A percentile compares a stretch with the other conserved stretches of the same genome.
Evolutionary conservation across 2,113 vertebrate species (phyloP).

Genomic region (Callithrix jacchus): DNA sequence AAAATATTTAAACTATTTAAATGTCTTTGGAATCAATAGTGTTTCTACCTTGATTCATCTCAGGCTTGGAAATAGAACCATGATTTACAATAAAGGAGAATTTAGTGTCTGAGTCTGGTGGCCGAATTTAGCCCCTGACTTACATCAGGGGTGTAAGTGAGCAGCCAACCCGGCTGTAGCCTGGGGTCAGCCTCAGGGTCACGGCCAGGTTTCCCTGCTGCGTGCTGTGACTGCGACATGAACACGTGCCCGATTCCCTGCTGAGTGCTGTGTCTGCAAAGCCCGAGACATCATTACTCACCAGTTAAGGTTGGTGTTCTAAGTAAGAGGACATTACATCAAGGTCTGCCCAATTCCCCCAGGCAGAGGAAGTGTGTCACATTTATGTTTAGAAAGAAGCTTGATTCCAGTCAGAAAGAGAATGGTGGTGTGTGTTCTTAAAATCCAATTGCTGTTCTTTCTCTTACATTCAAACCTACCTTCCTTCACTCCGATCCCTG

Average conservation of each 20-base stretch:
- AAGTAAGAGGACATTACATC: neutral
- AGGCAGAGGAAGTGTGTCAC: neutral
- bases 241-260: rapidly evolving
- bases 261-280: neutral
- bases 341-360: neutral
- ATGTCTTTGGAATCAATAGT: neutral
- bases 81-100: neutral
- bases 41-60: neutral
- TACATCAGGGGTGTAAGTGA: neutral
- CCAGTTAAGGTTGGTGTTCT: neutral
- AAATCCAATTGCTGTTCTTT: neutral
- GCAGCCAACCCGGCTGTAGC: neutral
- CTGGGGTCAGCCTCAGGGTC: neutral
- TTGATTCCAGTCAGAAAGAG: neutral
- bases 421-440: neutral
- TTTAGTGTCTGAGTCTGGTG: neutral
- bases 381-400: neutral
- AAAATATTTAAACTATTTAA: neutral
- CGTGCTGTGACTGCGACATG: neutral
- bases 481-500: neutral
- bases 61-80: neutral
- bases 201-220: neutral
- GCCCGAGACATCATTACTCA: neutral
- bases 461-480: neutral
- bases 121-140: neutral